phyloP scores from a whole-genome alignment of 2,888 invertebrate species.

The Serrognathus titanus region DNA sequence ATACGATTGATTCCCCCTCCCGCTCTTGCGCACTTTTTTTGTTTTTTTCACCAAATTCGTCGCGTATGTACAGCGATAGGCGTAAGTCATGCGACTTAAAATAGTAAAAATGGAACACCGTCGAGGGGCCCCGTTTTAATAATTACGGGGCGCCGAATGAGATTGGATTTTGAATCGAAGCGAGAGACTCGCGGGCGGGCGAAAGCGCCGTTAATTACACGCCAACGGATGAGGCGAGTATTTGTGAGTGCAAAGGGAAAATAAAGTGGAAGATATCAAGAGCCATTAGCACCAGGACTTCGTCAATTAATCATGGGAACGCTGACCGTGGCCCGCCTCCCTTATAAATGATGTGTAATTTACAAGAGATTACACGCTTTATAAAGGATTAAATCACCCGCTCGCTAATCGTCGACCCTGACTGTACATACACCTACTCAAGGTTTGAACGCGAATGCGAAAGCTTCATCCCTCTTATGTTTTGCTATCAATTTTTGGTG shows the following conservation, averaged over 20 bases:
- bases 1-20: no score
- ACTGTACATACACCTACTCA: no score
- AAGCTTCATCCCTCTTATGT: no score
- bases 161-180: conserved; percentile 11
- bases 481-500: no score
- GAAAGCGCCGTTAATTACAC: conserved; percentile 26
- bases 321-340: conserved; percentile 38
- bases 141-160: background rate
- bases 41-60: no score
- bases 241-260: conserved; percentile 22
- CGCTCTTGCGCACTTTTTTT: no score
- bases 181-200: conserved; percentile 3
- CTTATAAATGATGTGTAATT: conserved; percentile 48
- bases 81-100: no score
- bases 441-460: no score
- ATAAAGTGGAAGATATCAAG: conserved; percentile 43
- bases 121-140: no score
- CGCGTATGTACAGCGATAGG: no score
- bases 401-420: conserved; percentile 37
- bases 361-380: conserved; percentile 47
- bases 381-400: conserved; percentile 45
- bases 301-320: conserved; percentile 45
- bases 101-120: no score
- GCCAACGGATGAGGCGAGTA: conserved; percentile 8
- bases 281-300: conserved; percentile 45